Evolutionary conservation across 2,113 vertebrate species (phyloP), one percentile per base, ranked within the genome.

Genomic region (Nanorana parkeri): DNA sequence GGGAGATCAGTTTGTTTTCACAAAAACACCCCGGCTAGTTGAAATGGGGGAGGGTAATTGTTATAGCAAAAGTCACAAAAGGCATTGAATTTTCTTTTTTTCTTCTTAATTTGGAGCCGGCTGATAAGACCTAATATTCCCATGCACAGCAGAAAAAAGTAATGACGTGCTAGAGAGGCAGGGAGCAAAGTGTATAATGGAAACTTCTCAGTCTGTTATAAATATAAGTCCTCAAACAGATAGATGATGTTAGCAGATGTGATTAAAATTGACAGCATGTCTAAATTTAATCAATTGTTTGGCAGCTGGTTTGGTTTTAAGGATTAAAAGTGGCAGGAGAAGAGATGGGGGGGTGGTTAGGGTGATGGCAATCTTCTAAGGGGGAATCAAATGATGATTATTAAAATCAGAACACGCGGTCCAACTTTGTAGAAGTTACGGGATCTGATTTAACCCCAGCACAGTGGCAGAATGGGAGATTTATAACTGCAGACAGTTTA

Each of bases 221-320:
- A 58, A 74, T 58, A 74, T 65, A 72, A 68, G 72, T 74, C 58
- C 80, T 52, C 51, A 81, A 81, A 74, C 65, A 79, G 77, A 73
- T 55, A 81, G 69, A 81, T 81, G 64, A 81, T 29, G 47, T 83
- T 76, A 75, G 36, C 80, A 83, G 80, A 83, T 75, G 80, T 75
- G 68, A 83, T 67, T 56, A 83, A 76, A 76, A 83, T 74, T 81
- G 69, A 81, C 80, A 81, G 61, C 32, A 74, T 51, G 72, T 83
- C 80, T 83, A 67, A 83, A 75, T 83, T 64, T 83, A 83, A 82
- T 82, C 71, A 82, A 83, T 76, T 76, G 52, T 68, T 68, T 83
- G 80, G 72, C 63, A 76, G 71, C 32, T 56, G n/a, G 19, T 66
- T 36, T 67, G n/a, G 52, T 26, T 36, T 68, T 23, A 58, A 68